Evolutionary conservation across 2,113 vertebrate species (phyloP), one percentile per base, ranked within the genome.

Genomic region (Erythrolamprus reginae): DNA sequence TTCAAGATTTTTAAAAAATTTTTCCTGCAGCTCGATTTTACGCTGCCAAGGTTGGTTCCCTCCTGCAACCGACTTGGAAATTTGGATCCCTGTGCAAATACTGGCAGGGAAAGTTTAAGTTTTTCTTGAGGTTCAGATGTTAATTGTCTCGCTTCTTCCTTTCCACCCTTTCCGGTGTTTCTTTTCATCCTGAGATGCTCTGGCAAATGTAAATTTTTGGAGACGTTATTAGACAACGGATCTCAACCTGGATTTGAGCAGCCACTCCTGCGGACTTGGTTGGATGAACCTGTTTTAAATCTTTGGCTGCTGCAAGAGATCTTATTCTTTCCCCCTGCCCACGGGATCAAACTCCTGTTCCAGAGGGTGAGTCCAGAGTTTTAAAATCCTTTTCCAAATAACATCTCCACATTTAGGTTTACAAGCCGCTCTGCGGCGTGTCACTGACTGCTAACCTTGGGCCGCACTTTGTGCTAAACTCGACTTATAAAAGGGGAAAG

Each of bases 281-380:
- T 58, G 82, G 45, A 89, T 33, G 61, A 48, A 5, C 28, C 2
- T 4, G 6, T 28, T 65, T 55, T n/a, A n/a, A n/a, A n/a, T 83
- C 23, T 55, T 38, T 47, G 38, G 8, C 48, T 47, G 6, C 26
- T 51, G 48, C 12, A 48, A 7, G 47, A 51, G 83, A 19, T 19
- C 21, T 5, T 55, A n/a, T n/a, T n/a, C n/a, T n/a, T n/a, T n/a
- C n/a, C n/a, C 15, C 1, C 5, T 55, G 38, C 0, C 8, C 55
- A 92, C 88, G 93, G 95, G 92, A 94, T 94, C 85, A 8, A n/a
- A n/a, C n/a, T n/a, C n/a, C n/a, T n/a, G 88, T 83, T 90, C 21
- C 89, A 88, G 55, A 82, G 58, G 94, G 95, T 95, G 93, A 95
- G 95, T 95, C 7, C n/a, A n/a, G 7, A 1, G 38, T 38, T 9